Conservation (phyloP, 2,888 invertebrate species). For the Aricia artaxerxes region DNA sequence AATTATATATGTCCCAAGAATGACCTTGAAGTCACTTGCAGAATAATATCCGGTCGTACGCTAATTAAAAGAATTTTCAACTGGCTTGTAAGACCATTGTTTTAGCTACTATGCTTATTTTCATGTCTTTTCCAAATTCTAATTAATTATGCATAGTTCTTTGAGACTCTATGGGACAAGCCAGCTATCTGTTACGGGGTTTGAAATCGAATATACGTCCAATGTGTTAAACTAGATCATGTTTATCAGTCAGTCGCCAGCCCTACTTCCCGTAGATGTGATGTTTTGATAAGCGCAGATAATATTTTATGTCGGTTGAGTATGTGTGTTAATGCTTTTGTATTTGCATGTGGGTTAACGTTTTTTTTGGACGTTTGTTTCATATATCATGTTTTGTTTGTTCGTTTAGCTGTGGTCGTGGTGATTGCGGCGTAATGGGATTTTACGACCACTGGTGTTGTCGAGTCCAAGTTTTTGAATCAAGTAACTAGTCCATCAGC, state of each 20-base stretch:
- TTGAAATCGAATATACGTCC: neutral
- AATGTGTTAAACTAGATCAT: neutral
- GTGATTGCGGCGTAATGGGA: neutral
- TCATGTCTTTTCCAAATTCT: no score
- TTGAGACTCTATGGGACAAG: neutral
- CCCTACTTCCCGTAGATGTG: slow-evolving; percentile 57
- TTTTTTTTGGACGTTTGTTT: slow-evolving; percentile 38
- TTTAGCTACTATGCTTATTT: no score
- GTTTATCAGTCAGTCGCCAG: slow-evolving; percentile 43
- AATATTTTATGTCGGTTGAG: slow-evolving; percentile 41
- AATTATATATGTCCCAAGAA: no score
- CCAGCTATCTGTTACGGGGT: neutral
- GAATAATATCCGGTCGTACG: neutral
- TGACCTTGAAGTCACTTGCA: no score
- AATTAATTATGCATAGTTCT: neutral
- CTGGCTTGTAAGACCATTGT: neutral
- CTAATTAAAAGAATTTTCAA: neutral
- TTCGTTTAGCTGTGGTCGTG: slow-evolving; percentile 27
- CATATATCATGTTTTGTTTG: slow-evolving; percentile 29
- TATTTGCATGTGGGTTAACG: slow-evolving; percentile 38
- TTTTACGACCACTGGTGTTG: neutral
- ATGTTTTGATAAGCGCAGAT: slow-evolving; percentile 38
- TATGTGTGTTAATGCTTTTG: slow-evolving; percentile 40
- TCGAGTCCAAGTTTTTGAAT: neutral
- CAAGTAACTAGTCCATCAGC: neutral